Conservation (phyloP, 2,888 invertebrate species). For the Drosophila neoperkinsi region DNA sequence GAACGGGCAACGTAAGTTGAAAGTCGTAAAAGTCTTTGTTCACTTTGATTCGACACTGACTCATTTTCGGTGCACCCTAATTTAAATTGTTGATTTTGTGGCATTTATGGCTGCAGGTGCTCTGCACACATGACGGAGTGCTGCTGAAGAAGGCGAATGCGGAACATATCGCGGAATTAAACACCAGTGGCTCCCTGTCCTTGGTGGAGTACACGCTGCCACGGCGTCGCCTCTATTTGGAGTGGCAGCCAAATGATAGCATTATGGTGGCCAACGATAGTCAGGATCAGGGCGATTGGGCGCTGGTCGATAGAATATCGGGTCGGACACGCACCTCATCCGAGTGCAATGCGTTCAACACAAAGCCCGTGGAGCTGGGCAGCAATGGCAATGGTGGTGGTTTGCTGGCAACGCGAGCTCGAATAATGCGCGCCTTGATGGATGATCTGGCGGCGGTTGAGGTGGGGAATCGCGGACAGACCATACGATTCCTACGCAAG, state of each 20-base stretch:
- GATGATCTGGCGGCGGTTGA: conserved; percentile 89
- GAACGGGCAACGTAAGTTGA: conserved; percentile 72
- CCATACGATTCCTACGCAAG: conserved; percentile 89
- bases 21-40: conserved; percentile 35
- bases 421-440: conserved; percentile 87
- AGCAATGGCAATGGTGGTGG: conserved; percentile 30
- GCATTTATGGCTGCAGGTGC: conserved; percentile 86
- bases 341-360: conserved; percentile 84
- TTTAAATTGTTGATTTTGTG: neutral
- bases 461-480: conserved; percentile 86
- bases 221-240: conserved; percentile 88
- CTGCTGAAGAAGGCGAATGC: conserved; percentile 89
- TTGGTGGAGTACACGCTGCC: conserved; percentile 82
- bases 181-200: conserved; percentile 86
- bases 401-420: conserved; percentile 77
- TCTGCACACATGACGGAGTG: conserved; percentile 93
- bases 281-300: conserved; percentile 93
- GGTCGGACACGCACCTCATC: conserved; percentile 83
- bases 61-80: conserved; percentile 31
- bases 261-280: conserved; percentile 90
- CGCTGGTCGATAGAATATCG: conserved; percentile 90
- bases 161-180: conserved; percentile 88
- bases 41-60: conserved; percentile 42
- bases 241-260: conserved; percentile 92
- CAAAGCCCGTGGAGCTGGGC: conserved; percentile 75